Conservation (phyloP, 1,140 invertebrate species). For the Trichogramma pretiosum region DNA sequence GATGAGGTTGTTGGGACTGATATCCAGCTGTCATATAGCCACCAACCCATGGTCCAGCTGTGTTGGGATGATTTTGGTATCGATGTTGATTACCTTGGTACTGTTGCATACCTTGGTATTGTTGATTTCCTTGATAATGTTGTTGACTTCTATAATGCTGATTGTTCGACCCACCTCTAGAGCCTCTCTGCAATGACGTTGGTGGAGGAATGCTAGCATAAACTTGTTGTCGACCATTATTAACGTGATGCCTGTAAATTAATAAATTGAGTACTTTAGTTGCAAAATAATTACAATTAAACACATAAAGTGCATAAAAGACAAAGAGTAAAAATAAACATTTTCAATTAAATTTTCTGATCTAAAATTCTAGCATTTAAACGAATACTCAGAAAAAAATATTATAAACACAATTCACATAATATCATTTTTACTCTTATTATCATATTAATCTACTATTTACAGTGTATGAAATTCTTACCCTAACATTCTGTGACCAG, state of each 20-base stretch:
- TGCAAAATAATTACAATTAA: too few species aligned
- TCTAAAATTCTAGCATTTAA: background rate
- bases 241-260: constrained; percentile 30
- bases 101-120: background rate
- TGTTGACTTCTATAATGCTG: background rate
- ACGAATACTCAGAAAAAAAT: background rate
- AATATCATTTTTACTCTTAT: background rate
- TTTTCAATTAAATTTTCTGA: background rate
- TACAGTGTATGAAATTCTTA: constrained; percentile 21
- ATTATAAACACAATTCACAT: background rate
- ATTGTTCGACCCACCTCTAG: constrained; percentile 21
- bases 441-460: background rate
- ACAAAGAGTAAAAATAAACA: background rate
- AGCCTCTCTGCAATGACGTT: constrained; percentile 19
- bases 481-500: constrained; percentile 63
- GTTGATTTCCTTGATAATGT: background rate
- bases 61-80: too few species aligned
- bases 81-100: background rate
- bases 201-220: constrained; percentile 36
- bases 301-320: too few species aligned
- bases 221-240: constrained; percentile 21
- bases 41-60: constrained; percentile 4
- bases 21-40: constrained; percentile 3
- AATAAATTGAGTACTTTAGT: too few species aligned
- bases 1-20: constrained; percentile 1